Evolutionary conservation across 2,113 vertebrate species (phyloP).

Genomic region (western clawed frog (Xenopus tropicalis)): UCB_Xtro_10.0 CM004448.2:150355501-150356000

Average conservation of each 20-base stretch:
- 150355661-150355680: too few relatives aligned
- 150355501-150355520: too few relatives aligned
- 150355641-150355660: too few relatives aligned
- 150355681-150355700: not conserved
- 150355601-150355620: too few relatives aligned
- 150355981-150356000: conserved; percentile 1
- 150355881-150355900: conserved; percentile 12
- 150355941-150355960: conserved; percentile 16
- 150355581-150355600: too few relatives aligned
- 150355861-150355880: conserved; percentile 14
- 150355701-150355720: not conserved
- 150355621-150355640: too few relatives aligned
- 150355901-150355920: conserved; percentile 21
- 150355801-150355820: conserved; percentile 36
- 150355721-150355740: not conserved
- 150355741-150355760: not conserved
- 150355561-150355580: too few relatives aligned
- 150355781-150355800: conserved; percentile 1
- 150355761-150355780: conserved; percentile 14
- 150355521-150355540: too few relatives aligned
- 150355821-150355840: conserved; percentile 24
- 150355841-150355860: conserved; percentile 13
- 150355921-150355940: conserved; percentile 15
- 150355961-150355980: conserved; percentile 2
- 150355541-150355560: too few relatives aligned